phyloP scores from a whole-genome alignment of 2,888 invertebrate species.

The Masnerella sp. region DNA sequence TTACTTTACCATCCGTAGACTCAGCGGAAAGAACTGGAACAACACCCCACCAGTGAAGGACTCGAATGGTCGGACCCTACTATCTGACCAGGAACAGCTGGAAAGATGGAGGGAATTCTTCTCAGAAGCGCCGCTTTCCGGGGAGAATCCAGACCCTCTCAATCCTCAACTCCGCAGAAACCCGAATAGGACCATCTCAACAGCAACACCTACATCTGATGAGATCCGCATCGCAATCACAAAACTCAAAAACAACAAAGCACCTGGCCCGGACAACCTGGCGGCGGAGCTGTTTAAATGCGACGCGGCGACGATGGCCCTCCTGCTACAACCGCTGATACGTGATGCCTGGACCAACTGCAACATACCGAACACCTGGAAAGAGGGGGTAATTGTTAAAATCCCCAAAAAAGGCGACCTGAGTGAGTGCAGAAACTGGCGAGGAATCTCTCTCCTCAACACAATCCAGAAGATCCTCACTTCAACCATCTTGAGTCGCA shows the following conservation, averaged over 20 bases:
- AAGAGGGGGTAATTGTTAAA: not conserved
- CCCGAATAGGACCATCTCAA: slow-evolving; percentile 6
- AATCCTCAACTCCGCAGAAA: slow-evolving; percentile 9
- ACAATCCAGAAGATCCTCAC: not conserved
- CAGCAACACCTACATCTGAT: not conserved
- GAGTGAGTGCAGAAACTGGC: not conserved
- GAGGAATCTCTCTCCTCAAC: not conserved
- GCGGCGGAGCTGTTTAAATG: not conserved
- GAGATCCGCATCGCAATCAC: not conserved
- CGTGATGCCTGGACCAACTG: too few species aligned
- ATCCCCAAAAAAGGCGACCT: not conserved
- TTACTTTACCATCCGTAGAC: slow-evolving; percentile 5
- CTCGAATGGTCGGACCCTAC: not conserved
- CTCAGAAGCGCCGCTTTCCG: not conserved
- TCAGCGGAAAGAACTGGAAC: not conserved
- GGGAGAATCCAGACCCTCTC: not conserved
- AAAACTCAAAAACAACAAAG: not conserved
- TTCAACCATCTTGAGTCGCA: too few species aligned
- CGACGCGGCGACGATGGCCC: not conserved
- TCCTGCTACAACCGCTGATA: not conserved
- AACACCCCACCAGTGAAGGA: slow-evolving; percentile 14
- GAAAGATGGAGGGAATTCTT: slow-evolving; percentile 32
- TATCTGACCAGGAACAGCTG: slow-evolving; percentile 20
- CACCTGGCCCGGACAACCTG: not conserved
- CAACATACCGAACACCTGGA: too few species aligned